These are phyloP conservation scores for Manis crassicaudata DNA, from an alignment of 2,797 vertebrate species.

Conservation along the genomic window DNA sequence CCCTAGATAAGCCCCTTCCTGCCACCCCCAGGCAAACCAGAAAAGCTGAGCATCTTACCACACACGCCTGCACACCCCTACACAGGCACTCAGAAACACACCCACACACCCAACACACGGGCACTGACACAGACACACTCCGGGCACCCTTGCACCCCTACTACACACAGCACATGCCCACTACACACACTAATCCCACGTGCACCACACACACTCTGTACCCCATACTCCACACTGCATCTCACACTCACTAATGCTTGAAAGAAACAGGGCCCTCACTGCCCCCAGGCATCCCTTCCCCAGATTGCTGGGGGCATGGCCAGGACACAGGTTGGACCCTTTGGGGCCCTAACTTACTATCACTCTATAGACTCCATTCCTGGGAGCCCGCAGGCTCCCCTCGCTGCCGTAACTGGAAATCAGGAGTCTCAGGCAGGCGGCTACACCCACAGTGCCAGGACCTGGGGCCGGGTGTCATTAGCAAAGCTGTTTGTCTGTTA, in stretches of 20 bases:
- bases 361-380: not conserved
- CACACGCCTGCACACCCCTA: not conserved
- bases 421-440: not conserved
- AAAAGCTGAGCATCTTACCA: accelerated
- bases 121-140: not conserved
- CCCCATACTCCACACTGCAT: too few relatives aligned
- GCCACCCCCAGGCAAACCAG: not conserved
- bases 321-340: not conserved
- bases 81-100: not conserved
- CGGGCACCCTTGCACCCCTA: accelerated
- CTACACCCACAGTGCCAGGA: not conserved
- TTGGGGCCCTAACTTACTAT: not conserved
- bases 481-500: constrained; percentile 67
- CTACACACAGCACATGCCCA: not conserved
- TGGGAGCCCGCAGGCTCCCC: not conserved
- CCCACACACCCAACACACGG: accelerated
- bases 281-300: accelerated
- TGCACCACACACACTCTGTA: not conserved
- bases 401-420: not conserved
- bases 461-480: accelerated
- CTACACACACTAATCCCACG: too few relatives aligned
- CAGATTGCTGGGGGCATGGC: not conserved
- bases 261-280: not conserved
- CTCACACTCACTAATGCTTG: too few relatives aligned
- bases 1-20: too few relatives aligned